phyloP scores from a whole-genome alignment of 2,113 vertebrate genomes.

The Chascanopsetta lugubris region DNA sequence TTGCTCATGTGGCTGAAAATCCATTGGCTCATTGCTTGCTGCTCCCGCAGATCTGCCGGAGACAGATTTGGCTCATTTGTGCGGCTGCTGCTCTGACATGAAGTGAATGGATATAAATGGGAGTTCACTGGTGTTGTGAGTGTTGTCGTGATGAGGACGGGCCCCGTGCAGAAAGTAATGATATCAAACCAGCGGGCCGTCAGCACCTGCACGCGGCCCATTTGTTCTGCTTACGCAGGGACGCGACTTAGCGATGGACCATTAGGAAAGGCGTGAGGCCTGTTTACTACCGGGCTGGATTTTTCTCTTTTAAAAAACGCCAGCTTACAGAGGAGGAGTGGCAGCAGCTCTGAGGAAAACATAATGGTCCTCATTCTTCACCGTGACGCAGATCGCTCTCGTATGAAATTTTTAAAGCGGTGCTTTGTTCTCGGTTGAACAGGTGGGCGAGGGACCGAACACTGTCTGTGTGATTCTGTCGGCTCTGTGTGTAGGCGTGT shows the following conservation, averaged over 20 bases:
- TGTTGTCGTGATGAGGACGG: slow-evolving; percentile 15
- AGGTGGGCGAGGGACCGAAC: slow-evolving; percentile 29
- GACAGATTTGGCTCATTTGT: background rate
- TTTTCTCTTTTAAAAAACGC: slow-evolving; percentile 31
- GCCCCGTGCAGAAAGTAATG: slow-evolving; percentile 24
- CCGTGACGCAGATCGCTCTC: slow-evolving; percentile 22
- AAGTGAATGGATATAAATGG: slow-evolving; percentile 45
- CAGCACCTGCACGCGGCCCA: slow-evolving; percentile 12
- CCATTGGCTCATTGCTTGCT: background rate
- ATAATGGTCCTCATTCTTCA: slow-evolving; percentile 45
- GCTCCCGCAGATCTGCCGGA: slow-evolving; percentile 4
- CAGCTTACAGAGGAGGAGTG: slow-evolving; percentile 18
- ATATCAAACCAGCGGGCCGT: slow-evolving; percentile 30
- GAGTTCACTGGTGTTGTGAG: slow-evolving; percentile 22
- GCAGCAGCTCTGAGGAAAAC: slow-evolving; percentile 20
- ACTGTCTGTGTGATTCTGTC: slow-evolving; percentile 20
- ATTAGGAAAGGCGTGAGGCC: slow-evolving; percentile 44
- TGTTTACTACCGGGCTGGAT: slow-evolving; percentile 19
- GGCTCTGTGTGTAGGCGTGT: slow-evolving; percentile 8
- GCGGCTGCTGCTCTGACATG: slow-evolving; percentile 25
- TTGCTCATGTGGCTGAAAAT: background rate
- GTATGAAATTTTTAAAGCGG: slow-evolving; percentile 23
- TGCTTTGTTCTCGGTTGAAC: slow-evolving; percentile 40
- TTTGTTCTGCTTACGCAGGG: slow-evolving; percentile 39
- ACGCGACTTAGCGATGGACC: slow-evolving; percentile 25